These are phyloP conservation scores for Gastrophysa polygoni DNA, from an alignment of 2,888 invertebrate genomes.

Conservation along the genomic window DNA sequence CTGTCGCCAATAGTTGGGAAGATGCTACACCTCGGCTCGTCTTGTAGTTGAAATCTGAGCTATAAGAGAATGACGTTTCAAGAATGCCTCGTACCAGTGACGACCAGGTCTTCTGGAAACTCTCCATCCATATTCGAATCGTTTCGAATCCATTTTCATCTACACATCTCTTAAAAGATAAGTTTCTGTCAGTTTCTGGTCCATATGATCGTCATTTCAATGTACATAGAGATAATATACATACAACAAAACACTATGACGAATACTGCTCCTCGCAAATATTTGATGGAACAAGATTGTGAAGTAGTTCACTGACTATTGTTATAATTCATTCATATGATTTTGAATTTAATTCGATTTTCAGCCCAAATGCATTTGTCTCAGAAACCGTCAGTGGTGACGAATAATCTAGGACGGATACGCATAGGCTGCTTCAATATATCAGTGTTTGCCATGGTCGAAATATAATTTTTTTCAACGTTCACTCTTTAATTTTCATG, in stretches of 20 bases:
- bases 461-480: no score
- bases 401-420: not conserved
- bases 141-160: not conserved
- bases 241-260: not conserved
- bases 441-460: no score
- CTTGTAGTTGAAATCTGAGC: slow-evolving; percentile 43
- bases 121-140: slow-evolving; percentile 15
- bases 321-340: no score
- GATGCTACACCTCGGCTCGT: slow-evolving; percentile 30
- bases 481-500: no score
- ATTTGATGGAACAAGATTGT: not conserved
- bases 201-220: not conserved
- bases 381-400: not conserved
- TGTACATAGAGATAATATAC: not conserved
- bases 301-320: not conserved
- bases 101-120: slow-evolving; percentile 46
- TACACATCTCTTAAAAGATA: not conserved
- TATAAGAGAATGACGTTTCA: slow-evolving; percentile 46
- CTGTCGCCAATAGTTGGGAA: not conserved
- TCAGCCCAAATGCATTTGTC: not conserved
- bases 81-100: slow-evolving; percentile 49
- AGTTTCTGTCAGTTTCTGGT: not conserved
- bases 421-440: not conserved
- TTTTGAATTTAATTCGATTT: not conserved
- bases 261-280: not conserved